Conservation (phyloP, 2,797 vertebrate genomes). For the Semaprochilodus insignis region DNA sequence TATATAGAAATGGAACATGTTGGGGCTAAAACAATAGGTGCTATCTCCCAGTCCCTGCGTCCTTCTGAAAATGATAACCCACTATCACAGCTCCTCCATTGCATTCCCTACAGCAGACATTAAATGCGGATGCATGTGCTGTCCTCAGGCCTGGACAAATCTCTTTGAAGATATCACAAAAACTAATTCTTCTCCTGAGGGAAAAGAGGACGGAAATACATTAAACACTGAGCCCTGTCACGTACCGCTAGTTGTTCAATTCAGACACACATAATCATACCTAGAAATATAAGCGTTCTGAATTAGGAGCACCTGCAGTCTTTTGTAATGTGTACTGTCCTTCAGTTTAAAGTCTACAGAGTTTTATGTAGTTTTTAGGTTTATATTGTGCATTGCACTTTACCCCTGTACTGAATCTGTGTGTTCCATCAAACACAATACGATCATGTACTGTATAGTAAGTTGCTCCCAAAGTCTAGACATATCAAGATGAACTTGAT, state of each 20-base stretch:
- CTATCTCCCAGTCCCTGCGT: neutral
- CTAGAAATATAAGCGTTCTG: neutral
- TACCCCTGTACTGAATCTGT: neutral
- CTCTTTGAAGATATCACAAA: conserved; percentile 11
- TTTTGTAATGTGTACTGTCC: too few relatives aligned
- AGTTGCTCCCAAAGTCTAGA: neutral
- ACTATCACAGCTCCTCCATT: neutral
- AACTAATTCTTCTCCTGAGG: neutral
- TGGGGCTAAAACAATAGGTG: neutral
- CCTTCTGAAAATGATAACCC: neutral
- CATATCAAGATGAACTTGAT: neutral
- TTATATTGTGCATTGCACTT: too few relatives aligned
- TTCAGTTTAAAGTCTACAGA: neutral
- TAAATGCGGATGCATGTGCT: neutral
- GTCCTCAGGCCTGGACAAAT: neutral
- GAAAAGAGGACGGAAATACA: neutral
- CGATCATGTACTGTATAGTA: neutral
- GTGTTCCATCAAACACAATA: neutral
- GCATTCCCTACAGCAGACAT: conserved; percentile 16
- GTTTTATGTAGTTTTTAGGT: neutral
- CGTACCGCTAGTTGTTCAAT: neutral
- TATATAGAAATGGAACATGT: neutral
- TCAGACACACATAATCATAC: neutral
- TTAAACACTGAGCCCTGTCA: neutral
- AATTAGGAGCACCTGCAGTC: neutral